Base-by-base conservation (phyloP, 2,888 invertebrate genomes). In the Heliconius ethilla region DNA sequence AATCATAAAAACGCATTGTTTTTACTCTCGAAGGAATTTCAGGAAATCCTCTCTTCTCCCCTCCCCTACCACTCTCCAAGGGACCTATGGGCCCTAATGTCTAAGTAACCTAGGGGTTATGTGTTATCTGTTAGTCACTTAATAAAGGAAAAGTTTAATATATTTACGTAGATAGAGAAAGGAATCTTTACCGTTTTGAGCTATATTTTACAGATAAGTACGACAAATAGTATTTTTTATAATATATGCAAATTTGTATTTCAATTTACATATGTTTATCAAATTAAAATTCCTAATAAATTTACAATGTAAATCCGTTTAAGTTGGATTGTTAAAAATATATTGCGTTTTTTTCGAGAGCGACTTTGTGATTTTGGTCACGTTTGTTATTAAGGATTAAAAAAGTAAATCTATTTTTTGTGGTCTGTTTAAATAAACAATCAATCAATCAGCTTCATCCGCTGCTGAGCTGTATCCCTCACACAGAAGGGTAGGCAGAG, bases 221-320 rank as follows among this genome's bases (percentile, higher is more conserved):
- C 2, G 13, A 25, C 4, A 27, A 62, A 27, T 63, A 25, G 25
- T 5, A 15, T 25, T 27, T 63, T 6, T 15, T 25, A 63, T 63
- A 63, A 63, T 27, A 25, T 63, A 63, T 63, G 27, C 62, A 27
- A 63, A 25, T 25, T n/a, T 62, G n/a, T 62, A 62, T 62, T 62
- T 27, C 4, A 6, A 62, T 70, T 73, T 77, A 67, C 25, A 22
- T 67, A 55, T 27, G n/a, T 27, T 27, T 40, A 55, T 59, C 40
- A 62, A 70, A 73, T 59, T 66, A 45, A 62, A 63, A 33, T 33
- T 40, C 45, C 33, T 22, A 75, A 76, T 37, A 33, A 15, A 65
- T 76, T 76, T 79, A 79, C 55, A 78, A 65, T 76, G 72, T 73
- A 73, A 76, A 78, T 78, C 11, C 29, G 10, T 59, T 76, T 73